Base-by-base conservation (phyloP, 2,113 vertebrate species). In the Oplegnathus fasciatus region DNA sequence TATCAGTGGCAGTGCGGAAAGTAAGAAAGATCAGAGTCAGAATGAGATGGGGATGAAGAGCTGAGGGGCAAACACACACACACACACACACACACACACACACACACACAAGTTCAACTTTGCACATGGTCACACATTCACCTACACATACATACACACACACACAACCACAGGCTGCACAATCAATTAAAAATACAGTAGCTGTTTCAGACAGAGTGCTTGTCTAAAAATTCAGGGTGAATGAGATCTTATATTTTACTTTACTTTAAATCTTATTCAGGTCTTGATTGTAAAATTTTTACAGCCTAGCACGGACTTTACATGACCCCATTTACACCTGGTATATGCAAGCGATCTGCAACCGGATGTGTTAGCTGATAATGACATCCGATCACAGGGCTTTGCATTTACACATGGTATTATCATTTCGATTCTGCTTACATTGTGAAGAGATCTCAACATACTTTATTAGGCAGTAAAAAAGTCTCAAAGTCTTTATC, bases 1-100 rank as follows among this genome's bases (percentile, higher is more conserved):
- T 91, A 86, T 86, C 89, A 88, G 89, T 92, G 91, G 91, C 81
- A 86, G 94, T 89, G 93, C 92, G 93, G 86, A 89, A 67, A 87
- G 72, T 81, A 87, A 87, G 62, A 85, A 20, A 85, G 82, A 83
- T 66, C 74, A 89, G 74, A 88, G 85, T 91, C 84, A 91, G 78
- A 88, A 89, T 89, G 87, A 84, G 86, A 89, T 11, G n/a, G 76
- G 54, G 40, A 84, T 89, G 88, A 48, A 74, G 69, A 72, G 75
- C 62, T 78, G 84, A 87, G 67, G 81, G 82, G 14, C 32, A 75
- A 4, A 71, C 37, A 44, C 84, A 37, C 17, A 68, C 50, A 44
- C 37, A 69, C 62, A 80, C 75, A 75, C 44, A 30, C 48, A 37
- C 67, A 70, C 77, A 58, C 44, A 66, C 26, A 18, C 65, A 70